A percentile compares a stretch with the other conserved stretches of the same genome.
These are phyloP conservation scores for Cavia porcellus DNA, from an alignment of 2,113 vertebrate genomes.

Conservation along the genomic window DNA sequence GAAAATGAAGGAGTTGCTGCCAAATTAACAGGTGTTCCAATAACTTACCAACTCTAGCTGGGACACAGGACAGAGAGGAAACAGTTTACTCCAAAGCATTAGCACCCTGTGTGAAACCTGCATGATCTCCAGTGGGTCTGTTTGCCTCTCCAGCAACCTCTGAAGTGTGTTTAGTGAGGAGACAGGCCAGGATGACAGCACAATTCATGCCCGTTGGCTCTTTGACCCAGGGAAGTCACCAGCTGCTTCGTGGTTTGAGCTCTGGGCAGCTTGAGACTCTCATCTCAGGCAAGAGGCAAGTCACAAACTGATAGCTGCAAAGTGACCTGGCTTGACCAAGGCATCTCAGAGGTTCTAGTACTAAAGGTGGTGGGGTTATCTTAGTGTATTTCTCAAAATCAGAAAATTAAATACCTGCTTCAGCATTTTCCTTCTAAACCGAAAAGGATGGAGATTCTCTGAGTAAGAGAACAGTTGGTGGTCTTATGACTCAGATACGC, in stretches of 20 bases:
- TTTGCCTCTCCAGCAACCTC: conserved; percentile 37
- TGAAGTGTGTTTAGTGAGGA: neutral
- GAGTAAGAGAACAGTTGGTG: neutral
- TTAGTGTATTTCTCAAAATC: neutral
- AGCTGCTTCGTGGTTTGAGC: fast-evolving
- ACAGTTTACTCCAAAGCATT: neutral
- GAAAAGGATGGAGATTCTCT: neutral
- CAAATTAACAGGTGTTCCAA: neutral
- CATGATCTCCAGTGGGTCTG: neutral
- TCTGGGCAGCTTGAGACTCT: neutral
- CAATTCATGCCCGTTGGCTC: neutral
- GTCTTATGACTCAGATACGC: neutral
- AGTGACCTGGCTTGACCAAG: neutral
- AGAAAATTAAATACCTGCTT: neutral
- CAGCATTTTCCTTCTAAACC: neutral
- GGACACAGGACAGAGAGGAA: conserved; percentile 6
- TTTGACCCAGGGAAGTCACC: neutral
- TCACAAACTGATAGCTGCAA: neutral
- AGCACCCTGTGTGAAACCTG: neutral
- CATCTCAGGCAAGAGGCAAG: no score
- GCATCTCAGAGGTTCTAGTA: neutral
- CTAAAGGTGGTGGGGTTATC: neutral
- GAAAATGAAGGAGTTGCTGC: neutral
- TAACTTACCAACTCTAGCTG: neutral
- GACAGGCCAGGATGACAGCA: neutral